These are phyloP conservation scores for Myotis vivesi DNA, from an alignment of 2,797 vertebrate species.

Conservation along the genomic window DNA sequence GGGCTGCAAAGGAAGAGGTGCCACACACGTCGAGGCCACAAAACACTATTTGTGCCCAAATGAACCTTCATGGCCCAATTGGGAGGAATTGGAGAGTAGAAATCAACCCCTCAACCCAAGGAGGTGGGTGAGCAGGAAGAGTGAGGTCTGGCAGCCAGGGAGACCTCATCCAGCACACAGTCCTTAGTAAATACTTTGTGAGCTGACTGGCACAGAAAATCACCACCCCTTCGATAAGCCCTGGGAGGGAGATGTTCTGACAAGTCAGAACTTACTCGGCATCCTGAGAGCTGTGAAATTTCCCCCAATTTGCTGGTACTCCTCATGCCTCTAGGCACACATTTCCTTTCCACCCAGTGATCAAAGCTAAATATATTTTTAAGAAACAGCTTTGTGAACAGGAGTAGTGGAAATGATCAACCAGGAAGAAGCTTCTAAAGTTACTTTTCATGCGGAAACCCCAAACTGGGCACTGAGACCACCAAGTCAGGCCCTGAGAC, in stretches of 20 bases:
- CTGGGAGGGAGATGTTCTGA: background rate
- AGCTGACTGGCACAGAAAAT: background rate
- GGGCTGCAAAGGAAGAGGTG: background rate
- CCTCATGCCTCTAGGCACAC: background rate
- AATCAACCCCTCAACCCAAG: background rate
- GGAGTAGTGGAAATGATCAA: background rate
- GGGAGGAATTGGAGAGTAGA: background rate
- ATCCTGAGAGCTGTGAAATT: background rate
- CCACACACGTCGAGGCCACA: background rate
- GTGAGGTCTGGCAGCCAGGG: background rate
- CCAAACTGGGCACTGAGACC: rapidly evolving
- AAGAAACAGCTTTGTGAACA: background rate
- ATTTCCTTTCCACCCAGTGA: background rate
- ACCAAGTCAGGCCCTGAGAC: background rate
- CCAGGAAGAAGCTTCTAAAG: background rate
- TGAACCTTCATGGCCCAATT: background rate
- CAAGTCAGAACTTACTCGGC: background rate
- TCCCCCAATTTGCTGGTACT: background rate
- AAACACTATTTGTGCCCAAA: background rate
- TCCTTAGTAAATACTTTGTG: background rate
- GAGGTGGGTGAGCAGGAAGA: background rate
- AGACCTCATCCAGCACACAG: background rate
- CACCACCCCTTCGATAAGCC: background rate
- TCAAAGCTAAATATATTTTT: background rate
- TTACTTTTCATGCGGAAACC: background rate